Percentiles rank a stretch among this genome's conserved stretches.
Evolutionary conservation across 2,797 vertebrate genomes (phyloP).

Genomic region (Bufotes viridis): DNA sequence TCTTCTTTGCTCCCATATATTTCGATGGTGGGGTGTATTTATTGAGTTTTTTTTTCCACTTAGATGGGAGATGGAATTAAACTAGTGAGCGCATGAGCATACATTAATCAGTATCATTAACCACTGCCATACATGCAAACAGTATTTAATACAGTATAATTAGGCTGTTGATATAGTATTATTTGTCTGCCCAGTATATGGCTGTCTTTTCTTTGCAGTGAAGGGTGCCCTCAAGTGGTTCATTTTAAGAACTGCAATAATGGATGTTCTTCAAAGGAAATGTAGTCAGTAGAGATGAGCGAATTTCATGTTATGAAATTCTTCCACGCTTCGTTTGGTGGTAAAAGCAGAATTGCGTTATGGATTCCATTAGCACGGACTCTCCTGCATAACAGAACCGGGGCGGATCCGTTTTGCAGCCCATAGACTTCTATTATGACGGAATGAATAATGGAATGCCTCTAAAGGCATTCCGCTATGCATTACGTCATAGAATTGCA

Average conservation of each 20-base stretch:
- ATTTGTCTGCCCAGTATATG: slow-evolving; percentile 11
- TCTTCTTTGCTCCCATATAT: slow-evolving; percentile 12
- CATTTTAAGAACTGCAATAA: slow-evolving; percentile 29
- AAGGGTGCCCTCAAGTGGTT: slow-evolving; percentile 54
- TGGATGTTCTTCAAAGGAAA: not conserved
- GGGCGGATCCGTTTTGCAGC: no score
- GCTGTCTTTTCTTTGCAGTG: slow-evolving; percentile 42
- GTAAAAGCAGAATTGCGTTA: no score
- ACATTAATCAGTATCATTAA: slow-evolving; percentile 56
- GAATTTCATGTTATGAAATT: no score
- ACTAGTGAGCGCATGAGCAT: not conserved
- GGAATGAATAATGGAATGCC: no score
- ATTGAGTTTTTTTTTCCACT: slow-evolving; percentile 19
- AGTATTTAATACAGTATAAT: slow-evolving; percentile 54
- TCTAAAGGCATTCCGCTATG: no score
- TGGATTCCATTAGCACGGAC: no score
- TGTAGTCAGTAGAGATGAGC: no score
- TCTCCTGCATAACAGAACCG: no score
- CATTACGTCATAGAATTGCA: no score
- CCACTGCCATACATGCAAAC: slow-evolving; percentile 42
- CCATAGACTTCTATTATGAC: no score
- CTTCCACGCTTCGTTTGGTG: no score
- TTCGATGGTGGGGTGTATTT: not conserved
- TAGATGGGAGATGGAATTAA: slow-evolving; percentile 11
- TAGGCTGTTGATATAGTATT: slow-evolving; percentile 22